Percentiles rank a stretch among this genome's conserved stretches.
Conservation (phyloP, 2,888 invertebrate species). For the Stenodera caucasica region DNA sequence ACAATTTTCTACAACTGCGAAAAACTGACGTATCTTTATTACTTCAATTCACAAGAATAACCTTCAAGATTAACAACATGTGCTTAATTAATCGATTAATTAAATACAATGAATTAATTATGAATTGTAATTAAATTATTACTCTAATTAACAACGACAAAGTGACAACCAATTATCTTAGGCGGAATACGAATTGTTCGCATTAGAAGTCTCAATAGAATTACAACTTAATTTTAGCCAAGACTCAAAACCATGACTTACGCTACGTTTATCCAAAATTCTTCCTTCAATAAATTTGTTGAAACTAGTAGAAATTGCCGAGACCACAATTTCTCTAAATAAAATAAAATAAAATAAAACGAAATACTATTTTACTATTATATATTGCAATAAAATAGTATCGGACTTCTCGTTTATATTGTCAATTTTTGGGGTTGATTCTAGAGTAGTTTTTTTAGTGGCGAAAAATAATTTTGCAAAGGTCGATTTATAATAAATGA, state of each 20-base stretch:
- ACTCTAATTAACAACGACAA: neutral
- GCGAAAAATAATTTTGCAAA: too few relatives aligned
- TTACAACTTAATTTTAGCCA: neutral
- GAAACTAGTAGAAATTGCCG: neutral
- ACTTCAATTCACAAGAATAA: neutral
- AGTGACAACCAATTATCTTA: conserved; percentile 3
- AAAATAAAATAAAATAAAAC: neutral
- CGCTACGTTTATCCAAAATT: too few relatives aligned
- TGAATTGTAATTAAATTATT: neutral
- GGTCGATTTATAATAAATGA: conserved; percentile 20
- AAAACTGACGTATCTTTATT: neutral
- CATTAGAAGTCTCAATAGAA: neutral
- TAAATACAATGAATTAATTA: neutral
- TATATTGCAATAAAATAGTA: neutral
- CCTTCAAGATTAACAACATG: neutral
- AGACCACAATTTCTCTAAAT: neutral
- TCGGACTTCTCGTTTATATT: neutral
- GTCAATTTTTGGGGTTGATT: neutral
- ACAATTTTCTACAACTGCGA: neutral
- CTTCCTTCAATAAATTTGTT: neutral
- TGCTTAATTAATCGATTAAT: neutral
- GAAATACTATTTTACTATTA: neutral
- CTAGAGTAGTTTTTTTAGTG: too few relatives aligned
- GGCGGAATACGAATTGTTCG: neutral
- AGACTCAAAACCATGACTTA: too few relatives aligned